Evolutionary conservation across 2,113 vertebrate genomes (phyloP), one percentile per base, ranked within the genome.

Genomic region (Polypterus bichir): DNA sequence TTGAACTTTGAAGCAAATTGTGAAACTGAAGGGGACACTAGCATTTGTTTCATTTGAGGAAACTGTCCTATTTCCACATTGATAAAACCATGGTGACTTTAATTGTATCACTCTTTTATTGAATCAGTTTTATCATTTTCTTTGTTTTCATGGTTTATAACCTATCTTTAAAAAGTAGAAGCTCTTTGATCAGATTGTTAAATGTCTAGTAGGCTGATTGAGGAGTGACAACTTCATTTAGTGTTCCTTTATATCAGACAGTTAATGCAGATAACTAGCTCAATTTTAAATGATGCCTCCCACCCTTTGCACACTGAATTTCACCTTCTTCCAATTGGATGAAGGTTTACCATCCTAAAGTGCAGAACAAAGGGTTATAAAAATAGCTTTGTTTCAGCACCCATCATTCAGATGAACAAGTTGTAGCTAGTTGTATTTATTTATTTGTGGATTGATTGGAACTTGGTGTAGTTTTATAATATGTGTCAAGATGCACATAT

Each of bases 61-160:
- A 5, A 59, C 7, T 3, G 3, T 4, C 4, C 3, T n/a, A n/a
- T n/a, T n/a, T n/a, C n/a, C n/a, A n/a, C n/a, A n/a, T n/a, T n/a
- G n/a, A n/a, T n/a, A n/a, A n/a, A n/a, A n/a, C n/a, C n/a, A n/a
- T n/a, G n/a, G n/a, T n/a, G n/a, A n/a, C n/a, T n/a, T n/a, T 61
- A 61, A n/a, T 61, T 61, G 9, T 51, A 53, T 45, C 53, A n/a
- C 48, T 10, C 53, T 55, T 62, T 47, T 47, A 56, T 62, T 62
- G 61, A 62, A 62, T 56, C 61, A 4, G 48, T 62, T 62, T 55
- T 46, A 62, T 62, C 3, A 11, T 55, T 54, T 62, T 55, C 53
- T 55, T 55, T 62, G 4, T 51, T 53, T 7, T 62, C 60, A 53
- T 62, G 49, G n/a, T n/a, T n/a, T n/a, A n/a, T 9, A 58, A 58